A percentile compares a stretch with the other conserved stretches of the same genome.
Conservation (phyloP, 2,113 vertebrate genomes). For the Pterocles orientalis region DNA sequence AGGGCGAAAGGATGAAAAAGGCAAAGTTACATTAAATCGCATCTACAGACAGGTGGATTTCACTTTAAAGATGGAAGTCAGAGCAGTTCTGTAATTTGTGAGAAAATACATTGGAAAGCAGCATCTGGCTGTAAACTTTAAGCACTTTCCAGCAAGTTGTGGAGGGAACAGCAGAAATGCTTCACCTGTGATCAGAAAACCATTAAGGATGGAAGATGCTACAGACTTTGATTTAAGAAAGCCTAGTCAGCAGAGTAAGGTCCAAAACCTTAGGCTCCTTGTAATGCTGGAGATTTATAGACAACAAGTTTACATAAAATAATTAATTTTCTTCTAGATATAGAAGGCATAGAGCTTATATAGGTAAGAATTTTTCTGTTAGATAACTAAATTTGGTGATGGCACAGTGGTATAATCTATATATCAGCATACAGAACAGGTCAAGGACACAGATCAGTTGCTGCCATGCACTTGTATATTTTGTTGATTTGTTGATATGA, state of each 20-base stretch:
- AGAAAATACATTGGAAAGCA: neutral
- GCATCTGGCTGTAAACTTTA: neutral
- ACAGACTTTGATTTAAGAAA: neutral
- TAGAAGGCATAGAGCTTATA: neutral
- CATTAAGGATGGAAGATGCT: neutral
- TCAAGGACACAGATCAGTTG: neutral
- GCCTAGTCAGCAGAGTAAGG: neutral
- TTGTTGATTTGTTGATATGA: neutral
- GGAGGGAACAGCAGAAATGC: neutral
- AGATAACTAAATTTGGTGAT: neutral
- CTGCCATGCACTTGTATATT: neutral
- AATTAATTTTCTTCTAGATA: neutral
- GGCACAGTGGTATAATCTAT: neutral
- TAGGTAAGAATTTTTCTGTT: neutral
- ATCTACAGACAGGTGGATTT: neutral
- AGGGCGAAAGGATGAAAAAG: neutral
- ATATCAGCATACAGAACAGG: neutral
- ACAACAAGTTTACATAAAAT: neutral
- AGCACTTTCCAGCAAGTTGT: neutral
- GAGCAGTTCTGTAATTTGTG: neutral
- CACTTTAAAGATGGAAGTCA: neutral
- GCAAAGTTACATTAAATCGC: neutral
- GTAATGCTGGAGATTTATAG: neutral
- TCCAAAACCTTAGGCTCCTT: neutral
- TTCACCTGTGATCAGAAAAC: neutral